These are phyloP conservation scores for Kradibia gibbosae DNA, from an alignment of 1,140 invertebrate species.

Conservation along the genomic window DNA sequence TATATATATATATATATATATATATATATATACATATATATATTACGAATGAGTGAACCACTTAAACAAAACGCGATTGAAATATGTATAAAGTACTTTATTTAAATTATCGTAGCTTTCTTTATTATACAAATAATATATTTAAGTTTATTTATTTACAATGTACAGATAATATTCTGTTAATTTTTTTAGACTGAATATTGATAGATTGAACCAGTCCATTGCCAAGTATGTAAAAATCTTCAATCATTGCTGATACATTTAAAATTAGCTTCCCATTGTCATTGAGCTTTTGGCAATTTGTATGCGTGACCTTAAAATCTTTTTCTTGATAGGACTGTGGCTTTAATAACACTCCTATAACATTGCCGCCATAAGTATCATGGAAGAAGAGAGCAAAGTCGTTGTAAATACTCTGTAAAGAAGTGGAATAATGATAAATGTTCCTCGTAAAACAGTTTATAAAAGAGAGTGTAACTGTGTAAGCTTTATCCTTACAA, in stretches of 20 bases:
- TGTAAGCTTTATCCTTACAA: constrained; percentile 17
- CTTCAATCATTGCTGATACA: constrained; percentile 79
- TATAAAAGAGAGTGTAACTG: constrained; percentile 7
- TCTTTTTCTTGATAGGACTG: constrained; percentile 75
- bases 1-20: too few relatives aligned
- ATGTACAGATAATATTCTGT: constrained; percentile 28
- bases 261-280: constrained; percentile 76
- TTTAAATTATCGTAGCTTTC: constrained; percentile 27
- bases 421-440: constrained; percentile 52
- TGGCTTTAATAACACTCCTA: constrained; percentile 89
- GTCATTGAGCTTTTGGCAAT: constrained; percentile 70
- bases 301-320: constrained; percentile 79
- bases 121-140: constrained; percentile 25
- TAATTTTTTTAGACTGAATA: constrained; percentile 57
- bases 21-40: too few relatives aligned
- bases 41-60: neutral
- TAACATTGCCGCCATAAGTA: constrained; percentile 83
- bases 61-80: neutral
- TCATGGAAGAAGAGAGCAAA: constrained; percentile 92
- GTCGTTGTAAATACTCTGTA: constrained; percentile 82
- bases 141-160: constrained; percentile 28
- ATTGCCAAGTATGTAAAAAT: constrained; percentile 80
- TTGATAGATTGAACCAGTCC: constrained; percentile 76
- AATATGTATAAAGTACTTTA: constrained; percentile 41
- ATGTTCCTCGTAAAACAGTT: neutral